Percentiles rank a stretch among this genome's conserved stretches.
Conservation (phyloP, 2,797 vertebrate genomes). For the Megalops cyprinoides region DNA sequence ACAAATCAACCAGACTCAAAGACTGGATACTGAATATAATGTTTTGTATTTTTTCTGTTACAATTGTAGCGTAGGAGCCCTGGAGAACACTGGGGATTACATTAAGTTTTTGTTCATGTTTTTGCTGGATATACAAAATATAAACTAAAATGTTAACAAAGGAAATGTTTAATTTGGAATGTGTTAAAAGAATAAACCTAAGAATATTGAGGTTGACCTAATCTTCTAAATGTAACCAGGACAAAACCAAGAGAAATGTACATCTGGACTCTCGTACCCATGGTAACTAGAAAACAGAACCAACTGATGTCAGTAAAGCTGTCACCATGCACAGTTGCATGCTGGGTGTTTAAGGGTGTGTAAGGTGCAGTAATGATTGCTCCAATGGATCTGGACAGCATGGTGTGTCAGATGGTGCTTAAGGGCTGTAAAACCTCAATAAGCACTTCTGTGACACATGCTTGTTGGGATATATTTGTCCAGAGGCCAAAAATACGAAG, state of each 20-base stretch:
- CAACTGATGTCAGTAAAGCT: not conserved
- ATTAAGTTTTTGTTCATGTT: too few species aligned
- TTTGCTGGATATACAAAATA: too few species aligned
- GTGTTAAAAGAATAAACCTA: not conserved
- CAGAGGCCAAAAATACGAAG: not conserved
- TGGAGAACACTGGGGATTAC: too few species aligned
- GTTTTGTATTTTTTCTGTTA: too few species aligned
- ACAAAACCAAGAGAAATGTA: not conserved
- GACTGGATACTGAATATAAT: too few species aligned
- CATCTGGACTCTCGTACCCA: not conserved
- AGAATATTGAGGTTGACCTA: not conserved
- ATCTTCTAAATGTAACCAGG: not conserved
- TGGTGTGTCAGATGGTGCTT: not conserved
- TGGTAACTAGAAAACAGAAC: not conserved
- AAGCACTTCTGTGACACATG: not conserved
- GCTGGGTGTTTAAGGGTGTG: not conserved
- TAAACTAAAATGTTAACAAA: too few species aligned
- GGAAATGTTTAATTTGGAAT: too few species aligned
- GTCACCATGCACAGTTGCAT: constrained; percentile 1
- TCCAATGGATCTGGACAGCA: not conserved
- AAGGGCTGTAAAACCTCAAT: constrained; percentile 1
- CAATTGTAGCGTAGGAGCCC: too few species aligned
- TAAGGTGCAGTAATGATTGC: not conserved
- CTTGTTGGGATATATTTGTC: not conserved
- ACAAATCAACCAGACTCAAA: too few species aligned